Evolutionary conservation across 2,113 vertebrate species (phyloP), one percentile per base, ranked within the genome.

Genomic region (Toxostoma redivivum): DNA sequence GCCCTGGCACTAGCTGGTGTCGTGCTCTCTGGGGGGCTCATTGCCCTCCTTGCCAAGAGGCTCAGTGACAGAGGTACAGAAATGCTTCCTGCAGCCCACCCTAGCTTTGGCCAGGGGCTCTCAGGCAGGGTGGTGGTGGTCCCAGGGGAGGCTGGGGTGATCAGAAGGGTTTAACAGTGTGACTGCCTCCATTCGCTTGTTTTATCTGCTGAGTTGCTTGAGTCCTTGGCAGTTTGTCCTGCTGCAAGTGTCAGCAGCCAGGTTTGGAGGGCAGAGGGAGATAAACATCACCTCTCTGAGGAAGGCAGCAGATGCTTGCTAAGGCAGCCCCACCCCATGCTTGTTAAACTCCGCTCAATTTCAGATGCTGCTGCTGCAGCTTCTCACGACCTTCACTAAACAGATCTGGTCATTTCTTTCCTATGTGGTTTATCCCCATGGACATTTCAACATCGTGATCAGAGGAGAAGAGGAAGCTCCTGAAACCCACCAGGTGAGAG

Each of bases 391-490:
- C 27, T 38, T 80, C 37, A 50, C 67, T 94, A 88, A 93, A 65
- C 10, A 78, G 10, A 79, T 24, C 16, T 86, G 50, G 0, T 93
- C 86, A 0, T 88, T 93, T 92, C 35, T 95, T 78, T 88, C 66
- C 45, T 69, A 18, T 77, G 30, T 83, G 38, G 5, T 5, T 66
- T 35, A 27, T 51, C 9, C 14, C 6, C 1, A 3, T 7, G 88
- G 66, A 45, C 25, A 9, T 37, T 85, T 58, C 19, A 25, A 65
- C 50, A 12, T 44, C 0, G 0, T 27, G 37, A 51, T 8, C 71
- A 97, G 94, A 97, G 21, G 96, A 96, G 82, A 97, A 97, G 64
- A 97, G 87, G 76, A 15, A 93, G 76, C 96, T 97, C 42, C 83
- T 97, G 76, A 93, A 37, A 38, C 91, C 91, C 40, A 97, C 94